A percentile compares a stretch with the other conserved stretches of the same genome.
These are phyloP conservation scores for Hymenochirus boettgeri DNA, from an alignment of 2,113 vertebrate genomes.

Conservation along the genomic window DNA sequence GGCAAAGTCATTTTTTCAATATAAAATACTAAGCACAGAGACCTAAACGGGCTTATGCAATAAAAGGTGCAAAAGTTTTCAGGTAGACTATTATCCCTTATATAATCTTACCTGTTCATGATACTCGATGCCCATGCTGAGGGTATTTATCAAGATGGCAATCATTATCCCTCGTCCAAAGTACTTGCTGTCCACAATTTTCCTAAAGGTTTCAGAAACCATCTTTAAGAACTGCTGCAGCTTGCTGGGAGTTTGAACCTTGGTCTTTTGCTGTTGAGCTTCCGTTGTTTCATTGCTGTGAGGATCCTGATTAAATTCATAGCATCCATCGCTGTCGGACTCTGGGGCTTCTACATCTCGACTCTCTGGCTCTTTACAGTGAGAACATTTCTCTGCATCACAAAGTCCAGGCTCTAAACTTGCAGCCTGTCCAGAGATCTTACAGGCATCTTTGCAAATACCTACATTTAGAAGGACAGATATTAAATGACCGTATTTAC, in stretches of 20 bases:
- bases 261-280: slow-evolving; percentile 59
- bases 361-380: slow-evolving; percentile 77
- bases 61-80: no score
- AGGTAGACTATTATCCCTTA: no score
- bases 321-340: slow-evolving; percentile 86
- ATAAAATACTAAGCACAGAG: no score
- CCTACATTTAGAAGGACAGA: slow-evolving; percentile 46
- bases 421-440: slow-evolving; percentile 73
- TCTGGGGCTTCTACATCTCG: slow-evolving; percentile 69
- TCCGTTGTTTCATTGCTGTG: slow-evolving; percentile 77
- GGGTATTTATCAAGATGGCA: slow-evolving; percentile 94
- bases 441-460: slow-evolving; percentile 75
- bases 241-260: slow-evolving; percentile 47
- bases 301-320: slow-evolving; percentile 86
- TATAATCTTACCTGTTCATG: slow-evolving; percentile 82
- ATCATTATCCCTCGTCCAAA: slow-evolving; percentile 97
- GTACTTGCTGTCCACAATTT: slow-evolving; percentile 98
- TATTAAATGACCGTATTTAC: no score
- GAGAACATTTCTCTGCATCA: slow-evolving; percentile 82
- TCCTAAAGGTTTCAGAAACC: slow-evolving; percentile 87
- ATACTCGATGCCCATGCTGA: slow-evolving; percentile 98
- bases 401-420: slow-evolving; percentile 73
- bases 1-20: no score
- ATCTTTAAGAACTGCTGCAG: slow-evolving; percentile 82
- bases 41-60: no score